These are phyloP conservation scores for Eupithecia exiguata DNA, from an alignment of 2,888 invertebrate species.

Conservation along the genomic window DNA sequence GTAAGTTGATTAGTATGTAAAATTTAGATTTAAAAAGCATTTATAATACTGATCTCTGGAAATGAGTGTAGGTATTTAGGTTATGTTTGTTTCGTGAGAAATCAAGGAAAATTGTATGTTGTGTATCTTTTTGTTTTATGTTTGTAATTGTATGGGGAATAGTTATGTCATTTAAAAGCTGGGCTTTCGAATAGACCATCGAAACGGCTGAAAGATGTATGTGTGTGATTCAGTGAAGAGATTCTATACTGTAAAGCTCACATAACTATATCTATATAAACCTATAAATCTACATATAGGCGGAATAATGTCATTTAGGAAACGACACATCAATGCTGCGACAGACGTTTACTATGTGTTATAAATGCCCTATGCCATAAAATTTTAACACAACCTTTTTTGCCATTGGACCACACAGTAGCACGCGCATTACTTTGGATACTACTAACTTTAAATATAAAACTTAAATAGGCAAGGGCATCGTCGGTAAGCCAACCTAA, in stretches of 20 bases:
- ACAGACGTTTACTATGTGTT: background rate
- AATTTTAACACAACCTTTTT: background rate
- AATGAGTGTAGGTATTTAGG: slow-evolving; percentile 10
- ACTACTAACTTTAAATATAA: background rate
- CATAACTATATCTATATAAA: background rate
- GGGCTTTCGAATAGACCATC: background rate
- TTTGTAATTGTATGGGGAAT: background rate
- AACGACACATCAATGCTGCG: background rate
- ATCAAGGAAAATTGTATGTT: background rate
- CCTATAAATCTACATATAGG: background rate
- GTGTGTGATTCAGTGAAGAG: background rate
- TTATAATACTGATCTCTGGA: slow-evolving; percentile 33
- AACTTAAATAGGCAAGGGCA: background rate
- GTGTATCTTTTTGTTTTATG: too few species aligned
- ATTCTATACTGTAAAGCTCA: background rate
- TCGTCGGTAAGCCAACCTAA: background rate
- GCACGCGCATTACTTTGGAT: background rate
- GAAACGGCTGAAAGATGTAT: background rate
- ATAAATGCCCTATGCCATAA: background rate
- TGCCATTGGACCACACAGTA: background rate
- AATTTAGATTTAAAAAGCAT: slow-evolving; percentile 35
- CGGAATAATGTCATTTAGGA: background rate
- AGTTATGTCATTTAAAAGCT: background rate
- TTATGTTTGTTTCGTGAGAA: slow-evolving; percentile 3
- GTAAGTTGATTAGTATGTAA: slow-evolving; percentile 42